Base-by-base conservation (phyloP, 2,888 invertebrate genomes). In the Cistogaster globosa region DNA sequence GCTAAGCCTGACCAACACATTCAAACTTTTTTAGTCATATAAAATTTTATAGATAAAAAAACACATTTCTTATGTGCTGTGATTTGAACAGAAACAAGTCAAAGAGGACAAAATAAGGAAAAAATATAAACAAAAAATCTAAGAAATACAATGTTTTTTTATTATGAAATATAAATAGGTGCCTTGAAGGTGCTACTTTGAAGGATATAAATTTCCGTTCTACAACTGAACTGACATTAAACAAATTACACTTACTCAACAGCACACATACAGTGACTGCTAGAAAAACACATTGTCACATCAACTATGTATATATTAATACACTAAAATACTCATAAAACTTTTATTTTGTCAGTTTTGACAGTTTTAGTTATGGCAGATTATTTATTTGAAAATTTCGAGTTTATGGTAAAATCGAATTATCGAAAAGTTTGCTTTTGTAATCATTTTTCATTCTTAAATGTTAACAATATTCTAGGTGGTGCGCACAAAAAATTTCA, bases 301-400 rank as follows among this genome's bases (percentile, higher is more conserved):
- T n/a, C n/a, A n/a, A n/a, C n/a, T n/a, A n/a, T n/a, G n/a, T n/a
- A n/a, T n/a, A n/a, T n/a, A n/a, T n/a, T n/a, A n/a, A n/a, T n/a
- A n/a, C n/a, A n/a, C n/a, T n/a, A n/a, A n/a, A n/a, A 65, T 65
- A 42, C 81, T 81, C 72, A 84, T 84, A 84, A 81, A 82, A 77
- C 48, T 69, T 62, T 58, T 45, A 81, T 78, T 81, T 84, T 84
- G 81, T 85, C 84, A 85, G 84, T 81, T 81, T 81, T 85, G 78
- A 85, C 84, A 85, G 81, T 36, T 85, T 68, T 74, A 81, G 81
- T 81, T 74, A 85, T 63, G 65, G 69, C 42, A 74, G 84, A 85
- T 85, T 85, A 81, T 85, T 77, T 77, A 85, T 85, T 62, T 20
- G 57, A 4, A 38, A 1, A 16, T 12, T 20, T 0, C 20, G 2